Percentiles rank a stretch among this genome's conserved stretches.
phyloP scores from a whole-genome alignment of 2,797 vertebrate species.

The Tauraco hartlaubi region DNA sequence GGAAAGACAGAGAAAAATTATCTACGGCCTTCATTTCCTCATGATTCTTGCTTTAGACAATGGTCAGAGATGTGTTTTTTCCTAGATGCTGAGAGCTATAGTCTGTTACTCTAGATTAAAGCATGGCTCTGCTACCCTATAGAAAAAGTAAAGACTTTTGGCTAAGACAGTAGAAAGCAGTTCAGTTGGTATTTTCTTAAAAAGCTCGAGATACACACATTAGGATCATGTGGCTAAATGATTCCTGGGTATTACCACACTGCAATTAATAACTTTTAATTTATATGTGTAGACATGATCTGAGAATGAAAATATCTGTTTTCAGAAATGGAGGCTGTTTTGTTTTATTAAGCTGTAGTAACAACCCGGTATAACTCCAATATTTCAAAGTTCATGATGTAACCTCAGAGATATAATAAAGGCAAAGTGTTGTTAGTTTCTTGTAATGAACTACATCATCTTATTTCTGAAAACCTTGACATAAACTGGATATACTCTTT shows the following conservation, averaged over 20 bases:
- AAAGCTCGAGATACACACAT: background rate
- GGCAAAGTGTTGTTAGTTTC: background rate
- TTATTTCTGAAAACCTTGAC: background rate
- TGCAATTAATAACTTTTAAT: background rate
- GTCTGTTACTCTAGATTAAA: background rate
- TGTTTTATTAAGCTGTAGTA: background rate
- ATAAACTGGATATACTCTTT: background rate
- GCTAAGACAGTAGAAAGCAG: background rate
- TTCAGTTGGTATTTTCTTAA: background rate
- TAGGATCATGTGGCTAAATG: background rate
- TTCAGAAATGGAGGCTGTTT: background rate
- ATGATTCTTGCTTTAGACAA: background rate
- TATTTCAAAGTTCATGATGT: background rate
- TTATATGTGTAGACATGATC: background rate
- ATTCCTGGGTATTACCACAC: background rate
- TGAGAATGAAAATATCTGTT: background rate
- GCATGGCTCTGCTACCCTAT: background rate
- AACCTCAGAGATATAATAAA: background rate
- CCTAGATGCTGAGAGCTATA: background rate
- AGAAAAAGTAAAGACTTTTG: background rate
- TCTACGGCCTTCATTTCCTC: background rate
- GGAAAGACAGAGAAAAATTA: background rate
- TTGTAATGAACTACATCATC: background rate
- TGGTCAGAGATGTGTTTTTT: background rate
- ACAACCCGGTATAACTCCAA: background rate